phyloP scores from a whole-genome alignment of 1,140 invertebrate genomes.

The Liolophura sinensis region DNA sequence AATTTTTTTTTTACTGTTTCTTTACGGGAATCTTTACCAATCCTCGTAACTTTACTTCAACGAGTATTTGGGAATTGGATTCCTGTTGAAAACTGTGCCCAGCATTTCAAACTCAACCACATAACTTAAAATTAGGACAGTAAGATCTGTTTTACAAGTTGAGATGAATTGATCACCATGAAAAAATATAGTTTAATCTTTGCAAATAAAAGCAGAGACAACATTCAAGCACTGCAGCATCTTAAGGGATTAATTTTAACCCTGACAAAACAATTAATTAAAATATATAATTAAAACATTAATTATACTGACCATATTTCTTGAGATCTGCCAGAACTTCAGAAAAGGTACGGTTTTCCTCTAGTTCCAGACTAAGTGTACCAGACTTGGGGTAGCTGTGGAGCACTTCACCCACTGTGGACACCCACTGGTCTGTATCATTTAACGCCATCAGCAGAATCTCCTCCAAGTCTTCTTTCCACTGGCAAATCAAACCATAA shows the following conservation, averaged over 20 bases:
- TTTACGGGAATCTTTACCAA: no score
- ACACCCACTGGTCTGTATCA: slow-evolving; percentile 95
- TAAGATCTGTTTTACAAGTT: no score
- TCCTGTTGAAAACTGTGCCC: no score
- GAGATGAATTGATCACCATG: no score
- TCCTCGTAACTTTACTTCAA: no score
- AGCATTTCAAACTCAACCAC: no score
- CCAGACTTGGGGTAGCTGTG: slow-evolving; percentile 88
- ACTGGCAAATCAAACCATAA: slow-evolving; percentile 68
- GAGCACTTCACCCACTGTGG: slow-evolving; percentile 93
- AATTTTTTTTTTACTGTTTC: no score
- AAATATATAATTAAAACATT: slow-evolving; percentile 3
- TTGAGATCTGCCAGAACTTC: slow-evolving; percentile 87
- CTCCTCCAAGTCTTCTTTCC: slow-evolving; percentile 89
- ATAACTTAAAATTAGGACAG: no score
- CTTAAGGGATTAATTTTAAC: neutral
- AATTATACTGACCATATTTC: slow-evolving; percentile 69
- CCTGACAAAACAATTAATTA: slow-evolving; percentile 4
- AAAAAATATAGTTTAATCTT: no score
- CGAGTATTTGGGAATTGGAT: no score
- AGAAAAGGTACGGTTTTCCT: slow-evolving; percentile 85
- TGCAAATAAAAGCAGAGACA: no score
- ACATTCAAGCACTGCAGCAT: no score
- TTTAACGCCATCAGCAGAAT: slow-evolving; percentile 86
- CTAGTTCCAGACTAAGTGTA: slow-evolving; percentile 79